Percentiles rank a stretch among this genome's conserved stretches.
Evolutionary conservation across 2,888 invertebrate species (phyloP).

Genomic region (Mesorhabditis belari): DNA sequence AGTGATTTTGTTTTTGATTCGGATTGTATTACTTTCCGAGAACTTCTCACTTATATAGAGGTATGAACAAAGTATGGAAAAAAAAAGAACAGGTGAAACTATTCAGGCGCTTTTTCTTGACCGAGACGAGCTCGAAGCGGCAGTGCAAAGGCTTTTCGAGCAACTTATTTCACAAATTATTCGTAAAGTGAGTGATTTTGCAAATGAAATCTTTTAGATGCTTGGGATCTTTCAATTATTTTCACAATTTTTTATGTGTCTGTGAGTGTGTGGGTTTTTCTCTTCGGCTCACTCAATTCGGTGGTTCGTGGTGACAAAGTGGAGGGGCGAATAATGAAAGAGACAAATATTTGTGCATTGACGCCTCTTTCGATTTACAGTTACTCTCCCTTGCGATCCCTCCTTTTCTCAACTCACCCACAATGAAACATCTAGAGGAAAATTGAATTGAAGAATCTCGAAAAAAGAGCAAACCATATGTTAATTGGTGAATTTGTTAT

Average conservation of each 20-base stretch:
- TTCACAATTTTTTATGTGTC: neutral
- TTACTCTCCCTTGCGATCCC: neutral
- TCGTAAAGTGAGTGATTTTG: neutral
- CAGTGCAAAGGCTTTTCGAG: neutral
- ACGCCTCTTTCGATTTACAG: neutral
- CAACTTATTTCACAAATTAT: neutral
- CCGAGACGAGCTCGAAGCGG: neutral
- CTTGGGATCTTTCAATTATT: neutral
- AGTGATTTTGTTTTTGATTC: neutral
- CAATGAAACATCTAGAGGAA: too few species aligned
- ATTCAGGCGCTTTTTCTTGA: neutral
- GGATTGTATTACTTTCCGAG: neutral
- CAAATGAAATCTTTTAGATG: too few species aligned
- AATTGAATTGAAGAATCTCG: too few species aligned
- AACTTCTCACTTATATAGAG: neutral
- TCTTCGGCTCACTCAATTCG: neutral
- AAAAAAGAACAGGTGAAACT: neutral
- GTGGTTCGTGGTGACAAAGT: neutral
- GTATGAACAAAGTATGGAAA: too few species aligned
- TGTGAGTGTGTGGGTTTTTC: neutral
- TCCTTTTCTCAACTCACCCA: neutral
- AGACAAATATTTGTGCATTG: neutral
- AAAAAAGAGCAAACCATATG: too few species aligned
- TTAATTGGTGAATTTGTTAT: too few species aligned
- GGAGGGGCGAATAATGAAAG: neutral